These are phyloP conservation scores for Setophaga kirtlandii DNA, from an alignment of 2,113 vertebrate genomes.

Conservation along the genomic window DNA sequence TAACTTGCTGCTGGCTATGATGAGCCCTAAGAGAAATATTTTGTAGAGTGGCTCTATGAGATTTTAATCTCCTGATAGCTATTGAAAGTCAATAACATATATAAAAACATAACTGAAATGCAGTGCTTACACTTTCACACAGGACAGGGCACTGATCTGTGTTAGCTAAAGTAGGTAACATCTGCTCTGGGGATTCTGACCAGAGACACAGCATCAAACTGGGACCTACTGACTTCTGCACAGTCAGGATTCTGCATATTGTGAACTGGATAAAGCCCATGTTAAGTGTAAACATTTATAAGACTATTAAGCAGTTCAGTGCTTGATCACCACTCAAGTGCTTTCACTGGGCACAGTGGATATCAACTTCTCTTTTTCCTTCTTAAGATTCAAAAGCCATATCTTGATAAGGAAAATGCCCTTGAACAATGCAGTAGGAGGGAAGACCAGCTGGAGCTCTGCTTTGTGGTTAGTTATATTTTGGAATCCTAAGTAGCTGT, in stretches of 20 bases:
- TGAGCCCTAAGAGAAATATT: not conserved
- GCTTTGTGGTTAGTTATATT: slow-evolving; percentile 45
- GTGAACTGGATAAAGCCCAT: not conserved
- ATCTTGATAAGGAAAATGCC: slow-evolving; percentile 12
- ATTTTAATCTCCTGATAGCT: not conserved
- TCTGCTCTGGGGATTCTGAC: not conserved
- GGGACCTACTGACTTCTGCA: not conserved
- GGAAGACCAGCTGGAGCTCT: slow-evolving; percentile 29
- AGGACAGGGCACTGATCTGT: not conserved
- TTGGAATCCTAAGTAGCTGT: slow-evolving; percentile 48
- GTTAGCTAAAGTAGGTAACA: not conserved
- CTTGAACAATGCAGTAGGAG: slow-evolving; percentile 7
- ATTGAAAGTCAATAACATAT: not conserved
- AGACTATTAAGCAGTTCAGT: not conserved
- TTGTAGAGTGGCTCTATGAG: not conserved
- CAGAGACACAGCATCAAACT: not conserved
- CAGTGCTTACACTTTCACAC: not conserved
- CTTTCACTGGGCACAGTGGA: not conserved
- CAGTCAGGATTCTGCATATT: not conserved
- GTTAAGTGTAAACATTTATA: not conserved
- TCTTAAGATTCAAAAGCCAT: not conserved
- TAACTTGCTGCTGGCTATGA: not conserved
- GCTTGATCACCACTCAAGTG: not conserved
- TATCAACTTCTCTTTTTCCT: not conserved
- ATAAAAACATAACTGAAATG: not conserved